Evolutionary conservation across 1,140 invertebrate species (phyloP), one percentile per base, ranked within the genome.

Genomic region (Venustaconcha ellipsiformis): DNA sequence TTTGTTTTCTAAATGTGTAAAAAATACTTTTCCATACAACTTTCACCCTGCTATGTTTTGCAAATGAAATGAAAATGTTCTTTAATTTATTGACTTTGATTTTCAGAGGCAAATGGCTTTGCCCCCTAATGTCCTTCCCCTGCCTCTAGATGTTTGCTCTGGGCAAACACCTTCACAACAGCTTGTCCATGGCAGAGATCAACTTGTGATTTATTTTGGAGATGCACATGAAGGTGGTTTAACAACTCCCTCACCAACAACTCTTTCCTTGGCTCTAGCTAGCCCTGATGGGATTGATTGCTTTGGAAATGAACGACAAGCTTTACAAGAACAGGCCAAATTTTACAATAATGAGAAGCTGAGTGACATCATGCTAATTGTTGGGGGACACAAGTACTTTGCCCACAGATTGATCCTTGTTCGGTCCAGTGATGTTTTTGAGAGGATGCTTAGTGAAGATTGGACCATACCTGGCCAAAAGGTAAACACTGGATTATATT

Each of bases 401-500:
- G 89, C 90, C 12, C 90, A 91, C 76, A 88, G 89, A 78, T 76
- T 91, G 37, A 85, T 91, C 37, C 82, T 91, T 26, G 88, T 90
- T 4, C 78, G 84, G 67, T 79, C 84, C 20, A 90, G 90, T 79
- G 90, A 91, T 79, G 90, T 91, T 11, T 91, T 91, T 81, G 90
- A 91, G 67, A 79, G 90, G 66, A 91, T 91, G 90, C 84, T 91
- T 37, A 90, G 88, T 78, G 82, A 87, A 48, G 82, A 89, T 73
- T 91, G 90, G 90, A 81, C 80, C 59, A 85, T 88, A 23, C 70
- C 76, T n/a, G 82, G 87, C 13, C 85, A 84, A 76, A 83, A 88
- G 76, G 87, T 88, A 75, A 48, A 48, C 37, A 48, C 37, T 6
- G 37, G 37, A 48, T 48, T 48, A 48, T 48, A 12, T 14, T 26